Conservation (phyloP, 2,797 vertebrate species). For the Lutjanus argentimaculatus region DNA sequence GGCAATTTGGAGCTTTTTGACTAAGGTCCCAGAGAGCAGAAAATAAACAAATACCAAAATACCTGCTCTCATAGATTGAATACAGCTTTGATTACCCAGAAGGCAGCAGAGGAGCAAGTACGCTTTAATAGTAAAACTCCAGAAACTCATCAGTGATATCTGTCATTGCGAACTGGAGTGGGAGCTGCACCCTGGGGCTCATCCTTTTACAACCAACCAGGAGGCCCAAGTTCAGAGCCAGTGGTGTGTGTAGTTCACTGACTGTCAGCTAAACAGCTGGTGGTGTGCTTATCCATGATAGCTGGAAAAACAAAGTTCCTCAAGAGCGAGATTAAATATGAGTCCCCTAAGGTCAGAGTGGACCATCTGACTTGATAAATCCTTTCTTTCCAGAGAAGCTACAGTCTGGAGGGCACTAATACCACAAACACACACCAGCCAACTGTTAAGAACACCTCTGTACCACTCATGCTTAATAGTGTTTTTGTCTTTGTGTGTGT, state of each 20-base stretch:
- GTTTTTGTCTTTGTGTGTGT: background rate
- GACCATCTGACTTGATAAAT: slow-evolving; percentile 39
- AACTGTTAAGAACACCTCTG: background rate
- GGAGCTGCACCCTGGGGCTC: background rate
- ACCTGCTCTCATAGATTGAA: slow-evolving; percentile 29
- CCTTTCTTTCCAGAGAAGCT: slow-evolving; percentile 23
- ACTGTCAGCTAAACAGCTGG: slow-evolving; percentile 35
- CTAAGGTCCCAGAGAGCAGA: slow-evolving; percentile 37
- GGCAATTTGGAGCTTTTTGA: slow-evolving; percentile 42
- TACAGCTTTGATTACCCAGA: slow-evolving; percentile 30
- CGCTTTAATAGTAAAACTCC: slow-evolving; percentile 14
- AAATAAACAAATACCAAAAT: slow-evolving; percentile 46
- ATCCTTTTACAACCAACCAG: background rate
- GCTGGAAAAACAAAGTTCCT: slow-evolving; percentile 39
- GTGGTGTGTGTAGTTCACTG: background rate
- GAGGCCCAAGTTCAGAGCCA: slow-evolving; percentile 6
- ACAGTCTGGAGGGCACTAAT: slow-evolving; percentile 4
- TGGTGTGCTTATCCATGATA: slow-evolving; percentile 2
- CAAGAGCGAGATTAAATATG: slow-evolving; percentile 29
- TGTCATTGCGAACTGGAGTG: slow-evolving; percentile 21
- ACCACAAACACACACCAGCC: background rate
- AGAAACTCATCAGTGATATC: slow-evolving; percentile 22
- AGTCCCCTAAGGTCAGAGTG: slow-evolving; percentile 9
- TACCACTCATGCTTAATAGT: background rate
- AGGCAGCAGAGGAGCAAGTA: slow-evolving; percentile 3